phyloP scores from a whole-genome alignment of 2,888 invertebrate species.

The Junonia oenone region DNA sequence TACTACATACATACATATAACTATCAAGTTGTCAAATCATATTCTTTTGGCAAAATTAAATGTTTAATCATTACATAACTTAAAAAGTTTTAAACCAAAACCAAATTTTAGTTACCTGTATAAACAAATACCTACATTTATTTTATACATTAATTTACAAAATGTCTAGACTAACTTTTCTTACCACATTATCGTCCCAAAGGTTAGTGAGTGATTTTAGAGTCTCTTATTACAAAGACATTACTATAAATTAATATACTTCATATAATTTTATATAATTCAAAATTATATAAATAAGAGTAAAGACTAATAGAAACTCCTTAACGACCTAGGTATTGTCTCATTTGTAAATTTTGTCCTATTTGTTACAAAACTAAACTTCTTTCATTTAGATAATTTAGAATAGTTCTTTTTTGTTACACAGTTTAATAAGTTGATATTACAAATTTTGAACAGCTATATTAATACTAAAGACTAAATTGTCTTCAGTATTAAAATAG shows the following conservation, averaged over 20 bases:
- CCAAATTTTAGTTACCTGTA: conserved; percentile 38
- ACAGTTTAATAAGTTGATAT: no score
- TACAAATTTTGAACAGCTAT: no score
- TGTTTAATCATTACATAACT: no score
- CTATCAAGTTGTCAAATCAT: no score
- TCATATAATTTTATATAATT: conserved; percentile 16
- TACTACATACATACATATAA: no score
- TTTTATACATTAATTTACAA: neutral
- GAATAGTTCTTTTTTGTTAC: no score
- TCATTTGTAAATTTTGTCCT: neutral
- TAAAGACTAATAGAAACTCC: neutral
- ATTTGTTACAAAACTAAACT: no score
- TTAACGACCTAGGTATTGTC: neutral
- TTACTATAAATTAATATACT: conserved; percentile 27
- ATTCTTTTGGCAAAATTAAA: no score
- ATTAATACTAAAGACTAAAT: no score
- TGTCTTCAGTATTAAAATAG: no score
- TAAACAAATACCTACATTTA: neutral
- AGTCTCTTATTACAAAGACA: conserved; percentile 24
- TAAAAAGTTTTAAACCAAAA: conserved; percentile 20
- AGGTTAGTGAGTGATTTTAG: conserved; percentile 48
- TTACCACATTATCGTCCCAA: conserved; percentile 36
- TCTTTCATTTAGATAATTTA: no score
- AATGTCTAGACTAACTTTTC: neutral
- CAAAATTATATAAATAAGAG: neutral